Evolutionary conservation across 1,140 invertebrate species (phyloP), one percentile per base, ranked within the genome.

Genomic region (Physella acuta): DNA sequence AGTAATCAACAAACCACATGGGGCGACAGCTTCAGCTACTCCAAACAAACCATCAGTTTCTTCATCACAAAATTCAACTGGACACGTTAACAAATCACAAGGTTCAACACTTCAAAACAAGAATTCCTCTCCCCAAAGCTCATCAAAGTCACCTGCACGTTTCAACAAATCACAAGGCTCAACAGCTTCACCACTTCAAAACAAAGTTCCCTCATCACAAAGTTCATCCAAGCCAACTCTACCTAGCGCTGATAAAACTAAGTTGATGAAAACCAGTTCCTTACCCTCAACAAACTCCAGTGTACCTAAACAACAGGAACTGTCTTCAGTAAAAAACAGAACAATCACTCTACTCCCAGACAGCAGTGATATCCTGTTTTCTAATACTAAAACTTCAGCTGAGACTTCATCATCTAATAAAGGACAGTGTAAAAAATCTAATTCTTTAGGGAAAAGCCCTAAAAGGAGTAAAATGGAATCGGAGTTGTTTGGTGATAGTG

Each of bases 401-500:
- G 31, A 1, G 37, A 51, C 17, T 17, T 17, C 17, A 34, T 3
- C 20, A 56, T 36, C 5, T 44, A n/a, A 28, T 39, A 39, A 36
- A 44, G 44, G 31, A 20, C 5, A 56, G 30, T 3, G 30, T 30
- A 37, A 53, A 31, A n/a, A 60, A n/a, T 55, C 4, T 26, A 28
- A 28, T 61, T 24, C 34, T 26, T 30, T 28, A n/a, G 37, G 4
- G 20, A 20, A 59, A 17, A 52, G 52, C 31, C 4, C 26, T 17
- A 26, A 52, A 0, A 58, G 56, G 33, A 60, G 68, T 39, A 31
- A 39, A 34, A 69, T 73, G 72, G 71, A 73, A 26, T 73, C 64
- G 34, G 58, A 59, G 34, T 55, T 80, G 31, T 81, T 79, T 75
- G 78, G 79, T 34, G 79, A 80, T 51, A 74, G 76, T 74, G 82